Percentiles rank a stretch among this genome's conserved stretches.
These are phyloP conservation scores for Macroglossus sobrinus DNA, from an alignment of 2,113 vertebrate genomes.

Conservation along the genomic window DNA sequence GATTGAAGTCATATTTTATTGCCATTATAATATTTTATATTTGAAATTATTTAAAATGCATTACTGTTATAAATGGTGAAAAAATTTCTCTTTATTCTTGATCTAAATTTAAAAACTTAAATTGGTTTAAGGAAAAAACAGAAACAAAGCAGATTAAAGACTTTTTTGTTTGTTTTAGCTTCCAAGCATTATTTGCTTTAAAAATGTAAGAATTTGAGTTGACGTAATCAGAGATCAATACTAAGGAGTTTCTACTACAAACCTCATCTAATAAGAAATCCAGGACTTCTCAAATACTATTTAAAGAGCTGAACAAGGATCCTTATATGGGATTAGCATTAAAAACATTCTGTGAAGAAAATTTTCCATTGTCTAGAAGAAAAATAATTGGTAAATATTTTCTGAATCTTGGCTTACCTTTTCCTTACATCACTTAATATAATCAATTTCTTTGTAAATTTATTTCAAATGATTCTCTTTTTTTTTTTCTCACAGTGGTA, in stretches of 20 bases:
- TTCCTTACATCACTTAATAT: neutral
- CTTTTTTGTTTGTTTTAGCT: neutral
- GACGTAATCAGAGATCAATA: neutral
- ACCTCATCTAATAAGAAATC: neutral
- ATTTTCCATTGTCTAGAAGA: neutral
- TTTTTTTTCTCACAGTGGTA: neutral
- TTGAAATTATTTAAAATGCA: neutral
- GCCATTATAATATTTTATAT: neutral
- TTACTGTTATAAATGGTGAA: neutral
- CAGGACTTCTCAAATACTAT: neutral
- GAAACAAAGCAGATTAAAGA: neutral
- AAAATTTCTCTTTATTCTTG: neutral
- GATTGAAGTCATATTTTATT: neutral
- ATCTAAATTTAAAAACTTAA: neutral
- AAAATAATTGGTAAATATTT: neutral
- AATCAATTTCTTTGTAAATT: neutral
- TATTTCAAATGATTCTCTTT: conserved; percentile 17
- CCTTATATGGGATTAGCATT: neutral
- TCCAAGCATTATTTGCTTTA: neutral
- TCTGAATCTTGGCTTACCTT: neutral
- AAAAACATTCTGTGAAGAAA: neutral
- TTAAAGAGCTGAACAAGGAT: neutral
- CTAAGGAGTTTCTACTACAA: neutral
- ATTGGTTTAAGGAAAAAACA: neutral
- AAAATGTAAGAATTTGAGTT: neutral